Base-by-base conservation (phyloP, 2,797 vertebrate species). In the Chelmon rostratus region DNA sequence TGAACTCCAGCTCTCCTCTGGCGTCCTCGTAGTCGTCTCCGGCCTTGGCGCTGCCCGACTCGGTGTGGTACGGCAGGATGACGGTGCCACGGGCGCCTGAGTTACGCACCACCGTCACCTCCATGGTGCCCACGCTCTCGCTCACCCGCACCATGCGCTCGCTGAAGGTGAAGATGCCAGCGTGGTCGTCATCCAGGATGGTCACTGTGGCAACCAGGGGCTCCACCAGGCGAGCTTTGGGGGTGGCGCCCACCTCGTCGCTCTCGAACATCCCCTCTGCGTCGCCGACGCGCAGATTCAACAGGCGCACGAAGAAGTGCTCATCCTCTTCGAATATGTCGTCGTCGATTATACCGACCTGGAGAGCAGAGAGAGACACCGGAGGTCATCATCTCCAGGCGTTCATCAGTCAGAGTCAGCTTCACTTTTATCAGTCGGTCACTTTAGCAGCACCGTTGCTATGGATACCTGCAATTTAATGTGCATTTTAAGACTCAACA, bases 251-350 rank as follows among this genome's bases (percentile, higher is more conserved):
- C 0, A 35, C 86, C 1, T 93, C 92, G 5, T 98, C 97, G 0
- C 96, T 95, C 83, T 98, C 97, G n/a, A 98, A 97, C 96, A 98
- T 98, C 12, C 97, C 97, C 74, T 98, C 96, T 0, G 97, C 97
- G 2, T 98, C 97, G 1, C 97, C 97, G 1, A 98, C 93, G 0
- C 97, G 96, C 65, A 98, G 91, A 87, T 98, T 98, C 64, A 98
- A 95, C 76, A 98, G 95, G 0, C 97, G 94, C 70, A 92, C 97
- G 42, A 91, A 98, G 96, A 98, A 97, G 82, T 98, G 97, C 84
- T 98, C 97, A 1, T 98, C 97, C 85, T 98, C 97, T 78, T 98
- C 97, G 1, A 99, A 99, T 84, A 99, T 98, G 89, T 99, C 97
- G 1, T 99, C 97, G 7, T 99, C 97, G 33, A 99, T 97, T 76